phyloP scores from a whole-genome alignment of 2,113 vertebrate genomes.

The Lycaon pictus region DNA sequence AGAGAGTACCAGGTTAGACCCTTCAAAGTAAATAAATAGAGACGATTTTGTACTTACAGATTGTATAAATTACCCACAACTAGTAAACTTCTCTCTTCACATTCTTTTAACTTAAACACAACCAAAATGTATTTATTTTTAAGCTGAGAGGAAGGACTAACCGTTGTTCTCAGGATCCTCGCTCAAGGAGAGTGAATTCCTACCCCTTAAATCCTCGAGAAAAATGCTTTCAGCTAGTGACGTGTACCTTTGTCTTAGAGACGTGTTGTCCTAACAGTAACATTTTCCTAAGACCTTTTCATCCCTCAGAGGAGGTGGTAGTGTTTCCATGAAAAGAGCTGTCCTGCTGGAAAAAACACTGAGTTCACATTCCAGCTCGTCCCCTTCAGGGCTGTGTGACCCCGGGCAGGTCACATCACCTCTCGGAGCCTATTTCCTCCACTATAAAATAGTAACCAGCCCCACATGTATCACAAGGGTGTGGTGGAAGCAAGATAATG shows the following conservation, averaged over 20 bases:
- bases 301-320: neutral
- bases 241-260: neutral
- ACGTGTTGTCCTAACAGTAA: neutral
- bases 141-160: slow-evolving; percentile 56
- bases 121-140: slow-evolving; percentile 54
- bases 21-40: neutral
- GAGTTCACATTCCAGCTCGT: neutral
- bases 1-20: neutral
- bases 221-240: neutral
- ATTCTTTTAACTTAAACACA: slow-evolving; percentile 60
- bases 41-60: slow-evolving; percentile 11
- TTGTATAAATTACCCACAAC: slow-evolving; percentile 59
- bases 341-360: neutral
- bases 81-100: neutral
- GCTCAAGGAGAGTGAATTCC: slow-evolving; percentile 71
- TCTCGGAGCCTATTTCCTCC: neutral
- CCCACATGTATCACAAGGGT: accelerated
- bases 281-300: neutral
- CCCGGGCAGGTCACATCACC: neutral
- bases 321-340: neutral
- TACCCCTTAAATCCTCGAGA: slow-evolving; percentile 54
- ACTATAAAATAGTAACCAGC: neutral
- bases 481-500: neutral
- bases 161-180: slow-evolving; percentile 56
- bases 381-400: neutral